These are phyloP conservation scores for Dynastes maya DNA, from an alignment of 2,888 invertebrate genomes.

Conservation along the genomic window DNA sequence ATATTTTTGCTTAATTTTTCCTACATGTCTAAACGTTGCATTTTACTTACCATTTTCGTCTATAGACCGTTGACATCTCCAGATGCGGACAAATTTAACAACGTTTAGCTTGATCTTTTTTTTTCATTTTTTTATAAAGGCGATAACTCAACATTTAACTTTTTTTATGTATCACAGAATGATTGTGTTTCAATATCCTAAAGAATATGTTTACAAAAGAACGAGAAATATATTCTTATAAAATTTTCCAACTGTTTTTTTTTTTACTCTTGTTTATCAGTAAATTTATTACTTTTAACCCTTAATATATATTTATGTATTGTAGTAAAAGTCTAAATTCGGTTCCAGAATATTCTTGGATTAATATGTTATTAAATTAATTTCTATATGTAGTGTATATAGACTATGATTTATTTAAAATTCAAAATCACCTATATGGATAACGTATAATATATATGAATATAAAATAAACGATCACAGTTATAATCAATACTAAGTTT, in stretches of 20 bases:
- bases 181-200: constrained; percentile 70
- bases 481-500: neutral
- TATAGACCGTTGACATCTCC: neutral
- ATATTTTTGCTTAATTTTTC: constrained; percentile 43
- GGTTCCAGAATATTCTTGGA: constrained; percentile 4
- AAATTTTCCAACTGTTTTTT: constrained; percentile 62
- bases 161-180: constrained; percentile 79
- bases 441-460: neutral
- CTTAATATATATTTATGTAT: neutral
- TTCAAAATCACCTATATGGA: neutral
- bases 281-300: constrained; percentile 7
- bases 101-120: constrained; percentile 47
- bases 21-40: constrained; percentile 50
- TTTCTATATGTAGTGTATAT: neutral
- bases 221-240: constrained; percentile 64
- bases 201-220: constrained; percentile 67
- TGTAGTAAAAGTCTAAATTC: neutral
- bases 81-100: constrained; percentile 52
- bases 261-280: constrained; percentile 2
- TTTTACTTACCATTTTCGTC: constrained; percentile 9
- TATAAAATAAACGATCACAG: neutral
- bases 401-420: neutral
- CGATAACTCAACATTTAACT: constrained; percentile 78
- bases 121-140: constrained; percentile 42
- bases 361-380: neutral